A percentile compares a stretch with the other conserved stretches of the same genome.
Conservation (phyloP, 2,888 invertebrate species). For the Troides oblongomaculatus region DNA sequence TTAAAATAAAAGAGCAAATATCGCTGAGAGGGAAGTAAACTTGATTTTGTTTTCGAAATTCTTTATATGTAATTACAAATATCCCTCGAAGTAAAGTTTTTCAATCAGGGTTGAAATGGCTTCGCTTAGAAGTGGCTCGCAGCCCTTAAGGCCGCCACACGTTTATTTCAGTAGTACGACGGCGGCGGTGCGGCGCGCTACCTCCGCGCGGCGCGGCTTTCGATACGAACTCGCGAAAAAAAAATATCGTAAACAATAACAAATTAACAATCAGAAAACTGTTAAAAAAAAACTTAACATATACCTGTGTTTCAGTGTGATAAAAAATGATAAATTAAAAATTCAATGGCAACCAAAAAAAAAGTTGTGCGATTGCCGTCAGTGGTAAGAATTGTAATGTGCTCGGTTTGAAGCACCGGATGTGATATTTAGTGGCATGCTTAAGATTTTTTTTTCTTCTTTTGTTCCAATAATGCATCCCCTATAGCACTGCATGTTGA, state of each 20-base stretch:
- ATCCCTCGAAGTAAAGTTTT: slow-evolving; percentile 7
- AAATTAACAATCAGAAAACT: slow-evolving; percentile 3
- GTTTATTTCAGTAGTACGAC: slow-evolving; percentile 27
- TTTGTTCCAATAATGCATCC: neutral
- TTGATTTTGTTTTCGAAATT: neutral
- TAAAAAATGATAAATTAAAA: neutral
- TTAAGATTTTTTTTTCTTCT: slow-evolving; percentile 64
- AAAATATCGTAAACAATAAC: slow-evolving; percentile 19
- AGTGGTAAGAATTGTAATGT: slow-evolving; percentile 61
- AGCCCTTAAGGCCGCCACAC: slow-evolving; percentile 12
- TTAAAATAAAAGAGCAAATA: neutral
- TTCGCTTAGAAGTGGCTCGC: slow-evolving; percentile 1
- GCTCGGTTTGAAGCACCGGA: slow-evolving; percentile 29
- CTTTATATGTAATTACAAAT: slow-evolving; percentile 3
- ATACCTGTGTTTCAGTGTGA: slow-evolving; percentile 18
- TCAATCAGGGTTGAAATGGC: slow-evolving; percentile 1
- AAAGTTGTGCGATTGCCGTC: slow-evolving; percentile 75
- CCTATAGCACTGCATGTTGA: slow-evolving; percentile 26
- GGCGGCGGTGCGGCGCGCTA: slow-evolving; percentile 23
- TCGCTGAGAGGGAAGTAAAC: neutral
- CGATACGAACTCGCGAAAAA: slow-evolving; percentile 9
- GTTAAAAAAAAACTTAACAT: slow-evolving; percentile 6
- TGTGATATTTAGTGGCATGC: slow-evolving; percentile 54
- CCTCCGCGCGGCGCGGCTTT: slow-evolving; percentile 9
- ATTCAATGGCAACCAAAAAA: slow-evolving; percentile 63